These are phyloP conservation scores for Mastacembelus armatus DNA, from an alignment of 2,797 vertebrate species.

Conservation along the genomic window DNA sequence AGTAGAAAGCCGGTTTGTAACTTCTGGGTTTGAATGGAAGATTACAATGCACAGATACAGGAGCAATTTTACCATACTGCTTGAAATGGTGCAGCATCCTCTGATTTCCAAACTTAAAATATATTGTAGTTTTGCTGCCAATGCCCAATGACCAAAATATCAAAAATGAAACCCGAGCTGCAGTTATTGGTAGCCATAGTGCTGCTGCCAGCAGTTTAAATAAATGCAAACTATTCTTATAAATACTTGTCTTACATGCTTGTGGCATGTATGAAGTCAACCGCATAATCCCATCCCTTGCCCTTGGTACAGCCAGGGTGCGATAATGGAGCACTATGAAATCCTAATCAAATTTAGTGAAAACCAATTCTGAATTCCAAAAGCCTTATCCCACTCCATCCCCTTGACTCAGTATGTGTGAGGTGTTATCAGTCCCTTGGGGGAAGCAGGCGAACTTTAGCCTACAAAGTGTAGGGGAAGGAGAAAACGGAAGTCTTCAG, in stretches of 20 bases:
- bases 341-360: conserved; percentile 79
- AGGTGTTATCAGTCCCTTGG: conserved; percentile 78
- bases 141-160: background rate
- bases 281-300: conserved; percentile 48
- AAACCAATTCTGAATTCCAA: conserved; percentile 75
- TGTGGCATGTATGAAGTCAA: conserved; percentile 35
- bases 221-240: conserved; percentile 38
- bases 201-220: conserved; percentile 7
- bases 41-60: no score
- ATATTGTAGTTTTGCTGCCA: background rate
- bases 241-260: conserved; percentile 34
- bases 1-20: background rate
- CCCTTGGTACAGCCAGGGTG: conserved; percentile 63
- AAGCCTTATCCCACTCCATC: conserved; percentile 70
- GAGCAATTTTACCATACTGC: no score
- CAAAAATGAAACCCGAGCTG: background rate
- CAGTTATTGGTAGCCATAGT: no score
- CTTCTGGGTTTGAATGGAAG: background rate
- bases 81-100: background rate
- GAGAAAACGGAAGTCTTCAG: conserved; percentile 63
- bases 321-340: conserved; percentile 69
- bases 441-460: conserved; percentile 63
- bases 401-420: conserved; percentile 69
- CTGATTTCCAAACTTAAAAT: conserved; percentile 4
- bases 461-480: conserved; percentile 53